These are phyloP conservation scores for Thumatha senex DNA, from an alignment of 2,888 invertebrate genomes.

Conservation along the genomic window DNA sequence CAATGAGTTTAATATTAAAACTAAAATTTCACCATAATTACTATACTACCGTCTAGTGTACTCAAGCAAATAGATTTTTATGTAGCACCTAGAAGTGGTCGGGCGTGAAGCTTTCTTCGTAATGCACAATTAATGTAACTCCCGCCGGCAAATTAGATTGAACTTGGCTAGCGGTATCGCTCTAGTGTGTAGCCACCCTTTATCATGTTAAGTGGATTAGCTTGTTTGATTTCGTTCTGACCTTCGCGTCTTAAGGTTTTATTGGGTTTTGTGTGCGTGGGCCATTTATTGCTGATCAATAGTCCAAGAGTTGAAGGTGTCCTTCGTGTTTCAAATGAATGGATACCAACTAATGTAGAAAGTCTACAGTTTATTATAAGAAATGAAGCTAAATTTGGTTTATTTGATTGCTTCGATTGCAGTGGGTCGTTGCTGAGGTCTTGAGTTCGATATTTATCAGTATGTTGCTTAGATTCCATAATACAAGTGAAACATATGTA, in stretches of 20 bases:
- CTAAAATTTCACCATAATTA: background rate
- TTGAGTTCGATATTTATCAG: too few relatives aligned
- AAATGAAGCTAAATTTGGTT: too few relatives aligned
- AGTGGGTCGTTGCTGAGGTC: too few relatives aligned
- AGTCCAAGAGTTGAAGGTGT: background rate
- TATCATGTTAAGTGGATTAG: conserved; percentile 25
- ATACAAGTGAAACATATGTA: too few relatives aligned
- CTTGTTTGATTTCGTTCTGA: conserved; percentile 20
- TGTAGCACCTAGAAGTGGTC: conserved; percentile 22
- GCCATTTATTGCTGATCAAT: background rate
- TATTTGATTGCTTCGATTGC: too few relatives aligned
- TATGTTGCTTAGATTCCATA: too few relatives aligned
- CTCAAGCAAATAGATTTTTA: conserved; percentile 14
- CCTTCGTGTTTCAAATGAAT: background rate
- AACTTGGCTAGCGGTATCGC: conserved; percentile 5
- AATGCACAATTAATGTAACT: conserved; percentile 27
- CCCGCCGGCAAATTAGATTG: conserved; percentile 17
- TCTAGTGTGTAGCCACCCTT: conserved; percentile 5
- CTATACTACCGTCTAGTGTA: conserved; percentile 3
- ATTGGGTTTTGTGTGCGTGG: conserved; percentile 6
- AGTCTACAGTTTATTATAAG: too few relatives aligned
- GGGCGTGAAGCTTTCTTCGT: conserved; percentile 31
- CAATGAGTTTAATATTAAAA: too few relatives aligned
- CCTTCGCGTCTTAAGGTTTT: conserved; percentile 10
- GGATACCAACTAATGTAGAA: too few relatives aligned